These are phyloP conservation scores for Mesaphorura yosii DNA, from an alignment of 1,140 invertebrate genomes.

Conservation along the genomic window DNA sequence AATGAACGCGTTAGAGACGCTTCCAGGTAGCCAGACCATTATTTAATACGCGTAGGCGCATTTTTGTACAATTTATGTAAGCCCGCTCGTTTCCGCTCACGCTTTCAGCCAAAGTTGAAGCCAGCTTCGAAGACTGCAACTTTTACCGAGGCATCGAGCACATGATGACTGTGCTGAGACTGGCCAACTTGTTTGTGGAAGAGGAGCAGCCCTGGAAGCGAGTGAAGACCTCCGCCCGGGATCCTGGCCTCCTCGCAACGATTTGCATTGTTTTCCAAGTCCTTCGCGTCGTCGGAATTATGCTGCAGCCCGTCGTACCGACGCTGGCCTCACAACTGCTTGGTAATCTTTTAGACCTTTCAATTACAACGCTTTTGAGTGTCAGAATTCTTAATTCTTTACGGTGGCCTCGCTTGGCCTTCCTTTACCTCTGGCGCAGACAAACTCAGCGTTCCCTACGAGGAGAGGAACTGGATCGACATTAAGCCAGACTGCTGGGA, in stretches of 20 bases:
- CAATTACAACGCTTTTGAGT: too few relatives aligned
- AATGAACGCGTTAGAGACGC: conserved; percentile 42
- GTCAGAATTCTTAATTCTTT: too few relatives aligned
- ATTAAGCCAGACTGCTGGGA: too few relatives aligned
- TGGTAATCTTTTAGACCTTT: too few relatives aligned
- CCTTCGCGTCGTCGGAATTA: conserved; percentile 59
- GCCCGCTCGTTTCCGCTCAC: conserved; percentile 12
- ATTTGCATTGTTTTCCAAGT: conserved; percentile 74
- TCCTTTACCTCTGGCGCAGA: too few relatives aligned
- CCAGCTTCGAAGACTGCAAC: conserved; percentile 61
- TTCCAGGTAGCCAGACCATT: conserved; percentile 43
- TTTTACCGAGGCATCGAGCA: conserved; percentile 73
- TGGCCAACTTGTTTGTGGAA: conserved; percentile 76
- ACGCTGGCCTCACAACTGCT: conserved; percentile 48
- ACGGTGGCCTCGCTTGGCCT: too few relatives aligned
- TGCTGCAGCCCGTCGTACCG: conserved; percentile 76
- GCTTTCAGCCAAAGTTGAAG: conserved; percentile 44
- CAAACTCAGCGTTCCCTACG: too few relatives aligned
- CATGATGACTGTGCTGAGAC: conserved; percentile 58
- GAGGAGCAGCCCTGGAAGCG: conserved; percentile 76
- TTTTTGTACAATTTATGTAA: conserved; percentile 14
- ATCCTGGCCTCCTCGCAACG: conserved; percentile 52
- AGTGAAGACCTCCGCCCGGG: conserved; percentile 42
- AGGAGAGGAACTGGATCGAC: too few relatives aligned
- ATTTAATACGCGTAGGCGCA: conserved; percentile 17